Percentiles rank a stretch among this genome's conserved stretches.
These are phyloP conservation scores for Calonectris borealis DNA, from an alignment of 2,113 vertebrate genomes.

Conservation along the genomic window DNA sequence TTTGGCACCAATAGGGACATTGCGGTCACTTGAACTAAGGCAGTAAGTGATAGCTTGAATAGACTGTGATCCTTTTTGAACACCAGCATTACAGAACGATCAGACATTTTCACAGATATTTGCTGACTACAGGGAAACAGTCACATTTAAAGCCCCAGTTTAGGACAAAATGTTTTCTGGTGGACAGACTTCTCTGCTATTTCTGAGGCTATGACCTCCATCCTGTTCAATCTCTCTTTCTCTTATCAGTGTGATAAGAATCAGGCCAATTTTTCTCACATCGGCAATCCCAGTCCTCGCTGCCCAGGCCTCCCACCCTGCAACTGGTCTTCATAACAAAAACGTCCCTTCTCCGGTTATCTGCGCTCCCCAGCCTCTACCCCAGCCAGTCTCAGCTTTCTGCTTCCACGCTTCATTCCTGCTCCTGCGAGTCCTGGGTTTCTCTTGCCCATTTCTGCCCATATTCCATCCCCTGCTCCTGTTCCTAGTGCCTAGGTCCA, in stretches of 20 bases:
- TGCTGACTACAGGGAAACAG: neutral
- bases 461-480: neutral
- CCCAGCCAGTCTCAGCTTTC: neutral
- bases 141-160: neutral
- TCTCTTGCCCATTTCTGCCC: neutral
- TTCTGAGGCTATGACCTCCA: neutral
- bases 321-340: neutral
- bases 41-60: neutral
- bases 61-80: neutral
- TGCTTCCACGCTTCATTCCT: neutral
- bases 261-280: neutral
- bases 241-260: neutral
- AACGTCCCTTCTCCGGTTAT: neutral
- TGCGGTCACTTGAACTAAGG: neutral
- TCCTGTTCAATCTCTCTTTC: neutral
- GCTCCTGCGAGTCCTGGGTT: neutral
- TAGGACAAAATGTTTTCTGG: neutral
- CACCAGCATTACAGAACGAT: neutral
- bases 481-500: neutral
- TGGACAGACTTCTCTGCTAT: neutral
- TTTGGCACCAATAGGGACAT: neutral
- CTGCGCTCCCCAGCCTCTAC: neutral
- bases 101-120: neutral
- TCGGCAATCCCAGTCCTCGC: neutral
- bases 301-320: neutral